phyloP scores from a whole-genome alignment of 2,888 invertebrate species.

The Tenthredo notha region DNA sequence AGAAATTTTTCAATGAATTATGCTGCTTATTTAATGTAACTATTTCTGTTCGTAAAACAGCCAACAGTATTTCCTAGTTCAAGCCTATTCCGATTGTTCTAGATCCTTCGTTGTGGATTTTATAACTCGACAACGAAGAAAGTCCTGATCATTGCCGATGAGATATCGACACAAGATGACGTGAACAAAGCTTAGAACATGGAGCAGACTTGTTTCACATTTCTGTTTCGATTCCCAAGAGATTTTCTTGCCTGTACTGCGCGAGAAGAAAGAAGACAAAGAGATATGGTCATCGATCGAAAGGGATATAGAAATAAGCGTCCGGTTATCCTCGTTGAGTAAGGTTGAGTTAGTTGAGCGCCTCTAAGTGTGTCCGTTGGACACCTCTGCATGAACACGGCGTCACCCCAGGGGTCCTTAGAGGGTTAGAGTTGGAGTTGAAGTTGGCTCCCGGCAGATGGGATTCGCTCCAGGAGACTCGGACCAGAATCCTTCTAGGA shows the following conservation, averaged over 20 bases:
- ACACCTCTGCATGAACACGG: constrained; percentile 47
- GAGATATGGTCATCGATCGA: not conserved
- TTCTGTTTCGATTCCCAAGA: constrained; percentile 32
- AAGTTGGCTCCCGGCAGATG: constrained; percentile 56
- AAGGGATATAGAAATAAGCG: constrained; percentile 21
- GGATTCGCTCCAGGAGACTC: constrained; percentile 56
- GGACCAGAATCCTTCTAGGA: constrained; percentile 48
- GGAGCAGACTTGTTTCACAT: constrained; percentile 17
- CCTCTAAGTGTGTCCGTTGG: constrained; percentile 48
- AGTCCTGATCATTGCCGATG: constrained; percentile 1
- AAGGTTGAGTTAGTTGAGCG: constrained; percentile 38
- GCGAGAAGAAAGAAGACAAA: constrained; percentile 4
- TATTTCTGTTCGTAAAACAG: not conserved
- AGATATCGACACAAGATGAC: constrained; percentile 5
- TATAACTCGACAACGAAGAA: constrained; percentile 7
- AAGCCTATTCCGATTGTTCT: not conserved
- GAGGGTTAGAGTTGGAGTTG: not conserved
- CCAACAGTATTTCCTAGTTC: not conserved
- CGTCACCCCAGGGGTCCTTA: constrained; percentile 42
- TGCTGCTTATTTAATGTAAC: not conserved
- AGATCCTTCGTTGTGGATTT: not conserved
- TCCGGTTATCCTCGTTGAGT: constrained; percentile 7
- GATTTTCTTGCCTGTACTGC: constrained; percentile 5
- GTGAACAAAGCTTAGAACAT: constrained; percentile 4
- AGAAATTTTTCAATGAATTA: not conserved